Base-by-base conservation (phyloP, 1,140 invertebrate species). In the Drosophila arizonae region DNA sequence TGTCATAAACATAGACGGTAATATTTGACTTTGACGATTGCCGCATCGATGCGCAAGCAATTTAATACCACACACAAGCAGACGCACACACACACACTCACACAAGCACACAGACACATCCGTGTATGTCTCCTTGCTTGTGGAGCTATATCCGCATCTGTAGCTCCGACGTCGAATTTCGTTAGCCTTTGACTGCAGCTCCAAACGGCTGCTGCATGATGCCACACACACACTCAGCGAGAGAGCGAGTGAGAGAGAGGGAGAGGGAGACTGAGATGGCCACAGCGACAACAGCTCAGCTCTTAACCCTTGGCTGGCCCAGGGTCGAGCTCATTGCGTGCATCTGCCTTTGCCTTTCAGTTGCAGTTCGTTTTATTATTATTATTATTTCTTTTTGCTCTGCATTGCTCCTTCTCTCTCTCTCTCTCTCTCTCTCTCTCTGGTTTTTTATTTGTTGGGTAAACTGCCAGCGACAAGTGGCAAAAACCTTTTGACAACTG, bases 401-500 rank as follows among this genome's bases (percentile, higher is more conserved):
- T 17, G 43, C 43, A 15, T 1, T n/a, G 6, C 43, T n/a, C 4
- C 43, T 3, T 21, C 41, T 30, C n/a, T 21, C 33, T 45, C 54
- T 5, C 30, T 28, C 26, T 51, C 28, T 33, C 11, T 15, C 39
- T 51, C 10, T 28, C 4, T 15, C 21, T 24, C 41, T 36, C 17
- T 21, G 55, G 26, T 39, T 8, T 24, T 52, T 50, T 60, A 39
- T 51, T 57, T 66, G 39, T 24, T 41, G 21, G 66, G 36, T 39
- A 67, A 73, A 77, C 61, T 79, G 30, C 54, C 68, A 61, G 77
- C 78, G 80, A 84, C 80, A 84, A 84, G 76, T 79, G 76, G 80
- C 69, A 84, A 82, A 79, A 84, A 75, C 80, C 66, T 73, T 84
- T 76, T 79, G 80, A 84, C 80, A 84, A 84, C 68, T 84, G 80